Base-by-base conservation (phyloP, 2,113 vertebrate species). In the Gyps fulvus region DNA sequence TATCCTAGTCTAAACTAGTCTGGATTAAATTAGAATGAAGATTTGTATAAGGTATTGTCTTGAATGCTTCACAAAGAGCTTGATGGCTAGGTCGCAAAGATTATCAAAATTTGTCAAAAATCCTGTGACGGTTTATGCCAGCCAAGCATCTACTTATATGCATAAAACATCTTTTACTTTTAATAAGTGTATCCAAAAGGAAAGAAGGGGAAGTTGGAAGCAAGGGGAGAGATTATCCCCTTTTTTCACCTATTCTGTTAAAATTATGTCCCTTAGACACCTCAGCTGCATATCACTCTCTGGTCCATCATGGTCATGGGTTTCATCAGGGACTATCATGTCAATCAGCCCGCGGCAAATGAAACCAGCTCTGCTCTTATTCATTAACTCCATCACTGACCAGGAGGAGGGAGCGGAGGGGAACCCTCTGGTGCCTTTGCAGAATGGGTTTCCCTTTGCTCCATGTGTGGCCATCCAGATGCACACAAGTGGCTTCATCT, bases 381-480 rank as follows among this genome's bases (percentile, higher is more conserved):
- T 63, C 49, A 2, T 55, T 16, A 34, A 13, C 16, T 23, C 55
- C 29, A 32, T 17, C 55, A 13, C 32, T 77, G 74, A 36, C 40
- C 34, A 67, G 61, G 11, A 63, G 26, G 18, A 34, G 31, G 32
- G 49, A 81, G 43, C 1, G 2, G 69, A 62, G 27, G 5, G 18
- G 49, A 38, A 69, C 23, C 19, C 10, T 32, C 22, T 11, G 20
- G 6, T 71, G 13, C 17, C n/a, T 63, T 62, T 81, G 22, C 26
- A 93, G 80, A 50, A 1, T 32, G 23, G 47, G 4, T 40, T 96
- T 83, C 47, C 63, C 57, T 84, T 45, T 59, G 31, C 42, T 59
- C 29, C 9, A 1, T 1, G 2, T 1, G 1, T 15, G 19, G 25
- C 16, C 3, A 0, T 21, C 29, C 43, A 49, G n/a, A 40, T 29